phyloP scores from a whole-genome alignment of 2,797 vertebrate genomes.

The Momotus momota region DNA sequence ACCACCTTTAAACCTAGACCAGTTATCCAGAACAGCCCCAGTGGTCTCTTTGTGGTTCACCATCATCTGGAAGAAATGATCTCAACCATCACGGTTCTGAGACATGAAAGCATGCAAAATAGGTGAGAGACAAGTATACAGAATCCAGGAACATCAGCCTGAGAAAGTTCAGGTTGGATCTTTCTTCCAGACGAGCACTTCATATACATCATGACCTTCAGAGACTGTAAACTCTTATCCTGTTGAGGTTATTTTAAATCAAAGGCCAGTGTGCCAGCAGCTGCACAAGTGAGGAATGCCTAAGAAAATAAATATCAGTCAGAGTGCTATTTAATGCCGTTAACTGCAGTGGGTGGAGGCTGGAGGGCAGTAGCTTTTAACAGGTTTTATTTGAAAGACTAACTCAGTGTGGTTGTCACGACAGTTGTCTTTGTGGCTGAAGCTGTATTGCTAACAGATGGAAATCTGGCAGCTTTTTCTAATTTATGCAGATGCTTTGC shows the following conservation, averaged over 20 bases:
- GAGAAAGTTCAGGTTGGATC: constrained; percentile 50
- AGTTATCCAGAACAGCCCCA: constrained; percentile 42
- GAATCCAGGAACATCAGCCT: neutral
- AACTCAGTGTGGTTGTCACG: constrained; percentile 78
- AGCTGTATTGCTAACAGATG: constrained; percentile 80
- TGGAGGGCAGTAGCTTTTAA: constrained; percentile 81
- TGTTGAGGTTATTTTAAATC: constrained; percentile 78
- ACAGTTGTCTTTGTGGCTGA: constrained; percentile 80
- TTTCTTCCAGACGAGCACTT: constrained; percentile 41
- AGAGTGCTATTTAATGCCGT: constrained; percentile 73
- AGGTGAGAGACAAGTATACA: constrained; percentile 12
- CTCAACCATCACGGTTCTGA: constrained; percentile 15
- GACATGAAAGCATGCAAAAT: neutral
- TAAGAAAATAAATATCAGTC: constrained; percentile 82
- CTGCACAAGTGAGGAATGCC: constrained; percentile 75
- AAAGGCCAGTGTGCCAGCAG: constrained; percentile 72
- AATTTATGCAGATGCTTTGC: constrained; percentile 70
- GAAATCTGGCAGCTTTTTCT: constrained; percentile 73
- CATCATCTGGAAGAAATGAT: constrained; percentile 65
- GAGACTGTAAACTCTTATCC: constrained; percentile 59
- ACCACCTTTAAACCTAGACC: neutral
- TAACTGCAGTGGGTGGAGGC: constrained; percentile 75
- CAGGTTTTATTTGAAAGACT: constrained; percentile 83
- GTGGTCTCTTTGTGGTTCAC: constrained; percentile 22
- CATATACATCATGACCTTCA: constrained; percentile 57